Evolutionary conservation across 2,888 invertebrate genomes (phyloP), one percentile per base, ranked within the genome.

Genomic region (Fragum fragum): DNA sequence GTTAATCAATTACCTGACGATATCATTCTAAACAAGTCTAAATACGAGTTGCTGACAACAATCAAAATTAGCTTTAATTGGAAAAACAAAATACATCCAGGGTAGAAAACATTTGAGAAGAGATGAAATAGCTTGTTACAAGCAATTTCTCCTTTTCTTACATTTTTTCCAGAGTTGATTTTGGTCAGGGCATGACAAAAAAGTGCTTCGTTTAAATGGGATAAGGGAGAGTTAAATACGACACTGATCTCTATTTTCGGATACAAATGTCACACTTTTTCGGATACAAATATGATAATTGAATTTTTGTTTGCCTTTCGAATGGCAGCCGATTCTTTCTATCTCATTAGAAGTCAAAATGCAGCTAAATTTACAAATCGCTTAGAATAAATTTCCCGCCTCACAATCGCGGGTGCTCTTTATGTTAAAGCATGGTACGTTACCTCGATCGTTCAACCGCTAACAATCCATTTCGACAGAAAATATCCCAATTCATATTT

Each of bases 341-440:
- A 83, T 79, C 81, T 86, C 83, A 86, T 86, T 83, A 81, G 75
- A 79, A 83, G 74, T 86, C 79, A 77, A 83, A 79, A 83, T 79
- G 81, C 81, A 86, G 83, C 83, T 63, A 81, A 83, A 83, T 83
- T 83, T 79, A 86, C 86, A 86, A 86, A 86, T 86, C 83, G 83
- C 81, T 63, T 76, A 86, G 86, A 83, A 83, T 79, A 77, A 83
- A 69, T 85, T 86, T 81, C 86, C 85, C 81, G 83, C 86, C 83
- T 81, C 59, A 66, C 57, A 32, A 75, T 74, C 81, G 74, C 61
- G 77, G 57, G 42, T 39, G 57, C 55, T 81, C 71, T 81, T 85
- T 83, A 81, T 81, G 68, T 63, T 26, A 29, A n/a, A 47, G 74
- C 66, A 86, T 42, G 86, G 73, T 63, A 81, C 81, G 86, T 81